A percentile compares a stretch with the other conserved stretches of the same genome.
phyloP scores from a whole-genome alignment of 2,797 vertebrate species.

The Microcaecilia unicolor region DNA sequence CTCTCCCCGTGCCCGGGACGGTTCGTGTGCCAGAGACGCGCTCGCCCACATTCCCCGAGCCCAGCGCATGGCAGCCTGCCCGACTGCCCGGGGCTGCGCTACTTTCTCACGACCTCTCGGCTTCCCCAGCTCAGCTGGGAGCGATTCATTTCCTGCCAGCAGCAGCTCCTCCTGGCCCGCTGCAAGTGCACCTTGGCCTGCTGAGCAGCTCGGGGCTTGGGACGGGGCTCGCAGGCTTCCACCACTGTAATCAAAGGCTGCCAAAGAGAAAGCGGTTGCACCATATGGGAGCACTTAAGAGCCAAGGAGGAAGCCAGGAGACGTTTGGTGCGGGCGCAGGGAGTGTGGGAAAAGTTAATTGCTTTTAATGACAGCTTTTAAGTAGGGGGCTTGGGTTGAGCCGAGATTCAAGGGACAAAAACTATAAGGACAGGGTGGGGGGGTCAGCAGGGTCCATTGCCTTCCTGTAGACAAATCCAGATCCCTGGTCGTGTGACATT shows the following conservation, averaged over 20 bases:
- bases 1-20: too few relatives aligned
- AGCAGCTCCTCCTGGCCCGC: not conserved
- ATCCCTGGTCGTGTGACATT: too few relatives aligned
- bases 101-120: slow-evolving; percentile 97
- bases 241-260: slow-evolving; percentile 74
- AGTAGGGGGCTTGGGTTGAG: not conserved
- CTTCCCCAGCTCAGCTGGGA: slow-evolving; percentile 96
- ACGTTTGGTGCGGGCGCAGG: slow-evolving; percentile 50
- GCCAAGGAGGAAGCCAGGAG: slow-evolving; percentile 74
- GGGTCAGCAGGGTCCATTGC: too few relatives aligned
- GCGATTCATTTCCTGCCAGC: slow-evolving; percentile 97
- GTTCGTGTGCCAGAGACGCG: slow-evolving; percentile 75
- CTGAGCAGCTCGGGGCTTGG: slow-evolving; percentile 73
- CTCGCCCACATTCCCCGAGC: slow-evolving; percentile 75
- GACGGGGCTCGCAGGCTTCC: slow-evolving; percentile 79
- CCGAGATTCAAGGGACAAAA: not conserved
- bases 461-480: too few relatives aligned
- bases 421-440: not conserved
- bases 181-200: slow-evolving; percentile 61
- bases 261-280: slow-evolving; percentile 36
- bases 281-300: slow-evolving; percentile 93
- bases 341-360: slow-evolving; percentile 94
- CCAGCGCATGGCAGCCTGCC: slow-evolving; percentile 79
- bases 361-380: slow-evolving; percentile 84
- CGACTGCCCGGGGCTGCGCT: slow-evolving; percentile 79